These are phyloP conservation scores for Eupithecia tripunctaria DNA, from an alignment of 2,888 invertebrate species.

Conservation along the genomic window DNA sequence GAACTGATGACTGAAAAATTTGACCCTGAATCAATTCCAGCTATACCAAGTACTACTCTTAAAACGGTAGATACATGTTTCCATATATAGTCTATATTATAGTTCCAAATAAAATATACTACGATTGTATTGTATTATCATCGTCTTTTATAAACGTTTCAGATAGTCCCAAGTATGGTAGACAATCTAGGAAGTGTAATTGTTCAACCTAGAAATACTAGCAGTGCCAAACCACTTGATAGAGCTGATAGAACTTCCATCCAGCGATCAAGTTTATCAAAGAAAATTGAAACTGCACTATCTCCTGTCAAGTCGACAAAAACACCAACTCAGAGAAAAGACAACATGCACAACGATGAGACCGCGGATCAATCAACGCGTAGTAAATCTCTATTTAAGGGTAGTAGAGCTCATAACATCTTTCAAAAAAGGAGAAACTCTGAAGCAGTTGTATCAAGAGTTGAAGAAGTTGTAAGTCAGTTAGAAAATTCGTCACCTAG, in stretches of 20 bases:
- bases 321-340: constrained; percentile 31
- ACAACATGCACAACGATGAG: constrained; percentile 28
- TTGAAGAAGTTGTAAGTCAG: constrained; percentile 20
- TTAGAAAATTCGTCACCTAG: constrained; percentile 18
- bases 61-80: background rate
- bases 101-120: background rate
- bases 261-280: constrained; percentile 29
- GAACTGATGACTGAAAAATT: background rate
- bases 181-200: constrained; percentile 31
- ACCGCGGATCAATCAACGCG: constrained; percentile 9
- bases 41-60: background rate
- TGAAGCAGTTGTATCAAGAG: constrained; percentile 22
- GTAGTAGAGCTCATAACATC: constrained; percentile 26
- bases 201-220: constrained; percentile 21
- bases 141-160: background rate
- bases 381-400: constrained; percentile 20
- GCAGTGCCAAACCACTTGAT: constrained; percentile 14
- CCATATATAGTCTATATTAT: background rate
- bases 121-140: background rate
- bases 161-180: constrained; percentile 36
- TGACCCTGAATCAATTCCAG: background rate
- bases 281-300: constrained; percentile 18
- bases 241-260: constrained; percentile 21
- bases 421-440: constrained; percentile 16
- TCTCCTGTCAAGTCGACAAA: constrained; percentile 26